phyloP scores from a whole-genome alignment of 2,888 invertebrate species.

The Caradrina clavipalpis region DNA sequence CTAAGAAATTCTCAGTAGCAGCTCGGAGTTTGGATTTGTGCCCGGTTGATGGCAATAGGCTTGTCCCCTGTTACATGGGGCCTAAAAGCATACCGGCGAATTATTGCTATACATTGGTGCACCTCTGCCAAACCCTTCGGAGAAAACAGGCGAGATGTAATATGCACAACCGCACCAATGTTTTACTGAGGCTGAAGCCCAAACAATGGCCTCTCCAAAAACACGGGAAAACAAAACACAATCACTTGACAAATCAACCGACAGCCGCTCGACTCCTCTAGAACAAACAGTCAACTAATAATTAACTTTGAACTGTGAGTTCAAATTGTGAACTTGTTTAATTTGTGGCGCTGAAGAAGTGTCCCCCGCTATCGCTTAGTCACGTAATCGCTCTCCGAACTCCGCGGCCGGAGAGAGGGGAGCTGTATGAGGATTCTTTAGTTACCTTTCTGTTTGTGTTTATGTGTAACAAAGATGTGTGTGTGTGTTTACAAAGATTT shows the following conservation, averaged over 20 bases:
- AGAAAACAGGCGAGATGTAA: no score
- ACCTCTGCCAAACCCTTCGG: no score
- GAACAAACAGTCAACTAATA: conserved; percentile 83
- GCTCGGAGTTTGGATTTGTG: no score
- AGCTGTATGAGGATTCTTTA: conserved; percentile 32
- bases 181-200: background rate
- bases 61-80: no score
- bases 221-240: conserved; percentile 35
- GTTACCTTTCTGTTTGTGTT: conserved; percentile 17
- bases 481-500: conserved; percentile 16
- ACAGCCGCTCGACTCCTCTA: conserved; percentile 57
- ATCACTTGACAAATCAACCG: conserved; percentile 56
- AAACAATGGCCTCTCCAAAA: conserved; percentile 25
- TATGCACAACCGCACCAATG: background rate
- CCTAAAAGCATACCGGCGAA: no score
- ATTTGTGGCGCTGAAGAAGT: conserved; percentile 81
- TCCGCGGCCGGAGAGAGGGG: conserved; percentile 59
- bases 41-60: no score
- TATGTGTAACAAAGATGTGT: no score
- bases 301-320: conserved; percentile 78
- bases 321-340: conserved; percentile 86
- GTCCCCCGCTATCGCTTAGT: conserved; percentile 81
- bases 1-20: no score
- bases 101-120: no score
- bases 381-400: conserved; percentile 87